Conservation (phyloP, 2,797 vertebrate species). For the Phoeniculus purpureus region DNA sequence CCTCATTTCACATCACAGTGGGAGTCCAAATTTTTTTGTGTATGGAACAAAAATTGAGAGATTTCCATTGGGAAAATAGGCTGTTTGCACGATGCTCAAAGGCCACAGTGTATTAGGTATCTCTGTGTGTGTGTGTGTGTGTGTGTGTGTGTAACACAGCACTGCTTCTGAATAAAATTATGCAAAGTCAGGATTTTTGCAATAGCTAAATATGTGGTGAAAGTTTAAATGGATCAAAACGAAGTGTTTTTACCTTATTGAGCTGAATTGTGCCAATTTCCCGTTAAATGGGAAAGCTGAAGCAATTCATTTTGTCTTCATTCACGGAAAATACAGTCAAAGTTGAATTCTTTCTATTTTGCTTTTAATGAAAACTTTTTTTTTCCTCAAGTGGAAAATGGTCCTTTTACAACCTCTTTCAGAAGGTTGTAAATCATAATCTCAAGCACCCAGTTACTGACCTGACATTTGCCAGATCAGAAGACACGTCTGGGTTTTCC, state of each 20-base stretch:
- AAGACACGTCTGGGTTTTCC: conserved; percentile 18
- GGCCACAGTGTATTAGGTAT: neutral
- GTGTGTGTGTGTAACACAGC: neutral
- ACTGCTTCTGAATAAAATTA: neutral
- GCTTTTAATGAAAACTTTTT: conserved; percentile 52
- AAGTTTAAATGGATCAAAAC: conserved; percentile 41
- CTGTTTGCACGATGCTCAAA: neutral
- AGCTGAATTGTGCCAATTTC: conserved; percentile 18
- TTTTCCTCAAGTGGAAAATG: conserved; percentile 17
- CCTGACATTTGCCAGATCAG: conserved; percentile 50
- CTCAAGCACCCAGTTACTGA: conserved; percentile 50
- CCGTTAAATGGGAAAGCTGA: conserved; percentile 27
- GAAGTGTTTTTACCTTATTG: conserved; percentile 26
- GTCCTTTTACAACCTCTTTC: conserved; percentile 40
- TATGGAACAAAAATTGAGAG: neutral
- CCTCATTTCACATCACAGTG: neutral
- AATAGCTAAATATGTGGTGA: conserved; percentile 10
- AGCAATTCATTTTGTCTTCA: conserved; percentile 43
- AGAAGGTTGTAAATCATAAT: conserved; percentile 40
- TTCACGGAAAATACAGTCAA: conserved; percentile 34
- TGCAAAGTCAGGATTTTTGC: conserved; percentile 21
- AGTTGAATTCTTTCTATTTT: conserved; percentile 41
- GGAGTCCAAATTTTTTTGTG: neutral
- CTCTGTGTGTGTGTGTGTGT: too few species aligned
- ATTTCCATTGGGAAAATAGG: neutral